Percentiles rank a stretch among this genome's conserved stretches.
Conservation (phyloP, 2,888 invertebrate genomes). For the Drosophila anomalata region DNA sequence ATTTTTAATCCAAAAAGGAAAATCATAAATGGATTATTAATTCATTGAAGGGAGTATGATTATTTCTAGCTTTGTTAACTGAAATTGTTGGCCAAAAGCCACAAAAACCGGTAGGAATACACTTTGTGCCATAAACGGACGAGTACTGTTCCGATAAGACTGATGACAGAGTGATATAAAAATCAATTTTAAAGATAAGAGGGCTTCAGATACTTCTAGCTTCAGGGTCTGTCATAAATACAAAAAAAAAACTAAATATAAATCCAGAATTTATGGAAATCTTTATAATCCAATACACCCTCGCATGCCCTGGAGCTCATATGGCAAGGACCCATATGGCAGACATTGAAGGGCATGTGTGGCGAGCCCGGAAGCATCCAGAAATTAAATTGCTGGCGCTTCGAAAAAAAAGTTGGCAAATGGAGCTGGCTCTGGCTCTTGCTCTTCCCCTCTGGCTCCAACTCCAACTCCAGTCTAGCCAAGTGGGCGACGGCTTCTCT, state of each 20-base stretch:
- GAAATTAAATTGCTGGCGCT: slow-evolving; percentile 70
- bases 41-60: not conserved
- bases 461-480: slow-evolving; percentile 25
- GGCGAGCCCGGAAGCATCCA: slow-evolving; percentile 60
- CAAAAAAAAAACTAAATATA: too few species aligned
- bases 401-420: slow-evolving; percentile 38
- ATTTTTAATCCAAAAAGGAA: not conserved
- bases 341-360: slow-evolving; percentile 35
- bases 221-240: too few species aligned
- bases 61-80: not conserved
- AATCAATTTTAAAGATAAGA: not conserved
- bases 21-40: not conserved
- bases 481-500: slow-evolving; percentile 37
- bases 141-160: not conserved
- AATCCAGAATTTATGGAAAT: not conserved
- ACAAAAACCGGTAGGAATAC: not conserved
- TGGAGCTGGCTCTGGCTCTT: slow-evolving; percentile 23
- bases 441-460: not conserved
- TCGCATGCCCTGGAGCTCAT: slow-evolving; percentile 4
- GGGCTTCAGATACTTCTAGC: not conserved
- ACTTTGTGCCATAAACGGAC: not conserved
- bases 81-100: not conserved
- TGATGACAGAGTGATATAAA: slow-evolving; percentile 4
- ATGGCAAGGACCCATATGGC: slow-evolving; percentile 17
- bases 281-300: slow-evolving; percentile 3